Evolutionary conservation across 2,113 vertebrate species (phyloP).

Genomic region (Ia io): DNA sequence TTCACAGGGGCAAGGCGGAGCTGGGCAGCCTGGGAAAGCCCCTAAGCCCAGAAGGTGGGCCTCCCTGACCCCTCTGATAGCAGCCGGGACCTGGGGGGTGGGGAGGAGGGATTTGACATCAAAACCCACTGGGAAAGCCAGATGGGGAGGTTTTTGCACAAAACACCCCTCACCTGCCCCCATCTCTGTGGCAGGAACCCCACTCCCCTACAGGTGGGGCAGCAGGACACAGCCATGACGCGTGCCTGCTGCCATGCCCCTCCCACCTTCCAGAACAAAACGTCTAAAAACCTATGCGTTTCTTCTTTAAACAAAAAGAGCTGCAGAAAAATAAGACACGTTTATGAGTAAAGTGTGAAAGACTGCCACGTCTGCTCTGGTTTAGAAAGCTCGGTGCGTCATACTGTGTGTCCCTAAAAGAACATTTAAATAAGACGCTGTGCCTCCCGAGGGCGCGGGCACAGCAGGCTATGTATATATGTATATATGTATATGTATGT

Average conservation of each 20-base stretch:
- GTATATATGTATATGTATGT: conserved; percentile 35
- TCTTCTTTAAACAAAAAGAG: conserved; percentile 52
- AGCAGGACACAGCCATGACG: not conserved
- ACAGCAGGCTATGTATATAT: conserved; percentile 13
- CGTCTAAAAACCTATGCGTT: not conserved
- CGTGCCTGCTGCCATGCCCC: not conserved
- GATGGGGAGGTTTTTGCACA: not conserved
- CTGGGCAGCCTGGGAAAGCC: conserved; percentile 38
- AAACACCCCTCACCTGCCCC: not conserved
- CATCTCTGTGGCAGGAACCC: rapidly evolving
- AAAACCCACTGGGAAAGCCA: not conserved
- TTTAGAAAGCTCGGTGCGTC: conserved; percentile 55
- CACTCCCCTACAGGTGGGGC: not conserved
- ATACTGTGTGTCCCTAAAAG: conserved; percentile 68
- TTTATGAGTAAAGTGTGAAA: conserved; percentile 58
- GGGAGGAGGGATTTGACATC: not conserved
- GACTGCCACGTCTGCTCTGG: conserved; percentile 57
- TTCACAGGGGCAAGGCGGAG: conserved; percentile 68
- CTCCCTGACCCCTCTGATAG: not conserved
- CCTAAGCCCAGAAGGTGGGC: not conserved
- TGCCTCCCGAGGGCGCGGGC: not conserved
- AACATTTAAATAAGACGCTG: conserved; percentile 69
- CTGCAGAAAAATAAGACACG: conserved; percentile 2
- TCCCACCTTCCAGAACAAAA: not conserved
- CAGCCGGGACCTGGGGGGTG: not conserved